Conservation (phyloP, 2,113 vertebrate genomes). For the Peromyscus polionotus region DNA sequence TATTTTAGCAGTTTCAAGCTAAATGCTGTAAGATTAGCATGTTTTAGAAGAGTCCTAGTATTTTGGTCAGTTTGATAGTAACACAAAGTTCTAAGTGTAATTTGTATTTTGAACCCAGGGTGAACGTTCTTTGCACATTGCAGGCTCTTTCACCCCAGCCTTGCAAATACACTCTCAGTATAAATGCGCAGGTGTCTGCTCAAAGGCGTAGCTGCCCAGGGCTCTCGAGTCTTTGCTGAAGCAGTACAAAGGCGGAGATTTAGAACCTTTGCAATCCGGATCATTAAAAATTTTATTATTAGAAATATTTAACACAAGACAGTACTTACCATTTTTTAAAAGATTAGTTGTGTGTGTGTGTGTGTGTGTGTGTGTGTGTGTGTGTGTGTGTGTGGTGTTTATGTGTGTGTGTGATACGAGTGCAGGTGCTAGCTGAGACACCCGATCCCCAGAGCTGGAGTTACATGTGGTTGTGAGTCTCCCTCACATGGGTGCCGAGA, state of each 20-base stretch:
- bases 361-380: not conserved
- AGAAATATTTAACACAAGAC: not conserved
- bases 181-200: not conserved
- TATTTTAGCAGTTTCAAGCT: not conserved
- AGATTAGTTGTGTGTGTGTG: not conserved
- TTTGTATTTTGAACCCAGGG: not conserved
- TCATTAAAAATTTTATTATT: constrained; percentile 12
- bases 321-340: not conserved
- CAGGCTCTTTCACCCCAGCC: not conserved
- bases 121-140: not conserved
- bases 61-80: not conserved
- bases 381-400: not conserved
- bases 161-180: not conserved
- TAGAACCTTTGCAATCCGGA: not conserved
- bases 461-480: not conserved
- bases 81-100: not conserved
- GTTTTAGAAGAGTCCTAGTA: constrained; percentile 1
- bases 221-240: not conserved
- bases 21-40: not conserved
- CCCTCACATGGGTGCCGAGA: not conserved
- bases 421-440: not conserved
- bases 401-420: not conserved
- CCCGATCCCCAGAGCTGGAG: not conserved
- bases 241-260: not conserved
- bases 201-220: not conserved